Conservation (phyloP, 1,140 invertebrate species). For the Bombus cullumanus region DNA sequence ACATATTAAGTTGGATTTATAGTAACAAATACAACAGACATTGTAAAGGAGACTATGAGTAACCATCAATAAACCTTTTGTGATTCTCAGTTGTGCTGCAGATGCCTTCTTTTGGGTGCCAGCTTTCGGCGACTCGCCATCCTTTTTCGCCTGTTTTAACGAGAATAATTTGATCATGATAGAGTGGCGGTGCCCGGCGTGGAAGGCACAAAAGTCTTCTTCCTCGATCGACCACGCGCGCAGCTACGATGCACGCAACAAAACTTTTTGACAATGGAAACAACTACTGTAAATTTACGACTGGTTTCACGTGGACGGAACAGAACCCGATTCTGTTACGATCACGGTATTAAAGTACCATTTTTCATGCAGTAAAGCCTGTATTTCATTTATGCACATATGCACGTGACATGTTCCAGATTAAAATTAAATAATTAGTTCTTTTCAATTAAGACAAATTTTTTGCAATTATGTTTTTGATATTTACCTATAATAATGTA, state of each 20-base stretch:
- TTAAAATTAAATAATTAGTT: background rate
- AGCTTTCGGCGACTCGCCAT: slow-evolving; percentile 92
- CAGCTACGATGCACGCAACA: slow-evolving; percentile 47
- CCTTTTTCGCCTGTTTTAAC: slow-evolving; percentile 98
- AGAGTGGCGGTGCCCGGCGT: slow-evolving; percentile 58
- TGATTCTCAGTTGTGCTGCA: slow-evolving; percentile 97
- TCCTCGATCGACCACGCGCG: slow-evolving; percentile 50
- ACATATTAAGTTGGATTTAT: background rate
- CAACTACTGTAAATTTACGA: slow-evolving; percentile 53
- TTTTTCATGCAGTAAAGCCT: slow-evolving; percentile 25
- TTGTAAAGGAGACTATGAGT: slow-evolving; percentile 1
- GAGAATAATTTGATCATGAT: slow-evolving; percentile 99
- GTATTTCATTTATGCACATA: slow-evolving; percentile 10
- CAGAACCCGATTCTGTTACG: slow-evolving; percentile 29
- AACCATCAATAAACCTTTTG: slow-evolving; percentile 90
- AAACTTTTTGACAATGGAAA: slow-evolving; percentile 50
- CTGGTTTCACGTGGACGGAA: slow-evolving; percentile 62
- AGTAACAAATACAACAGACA: slow-evolving; percentile 12
- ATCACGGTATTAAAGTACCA: slow-evolving; percentile 39
- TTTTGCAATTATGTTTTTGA: background rate
- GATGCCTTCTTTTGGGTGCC: slow-evolving; percentile 95
- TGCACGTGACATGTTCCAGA: background rate
- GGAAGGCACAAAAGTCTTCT: slow-evolving; percentile 60
- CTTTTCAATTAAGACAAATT: background rate
- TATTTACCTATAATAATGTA: background rate